Conservation (phyloP, 2,113 vertebrate species). For the Datnioides undecimradiatus region DNA sequence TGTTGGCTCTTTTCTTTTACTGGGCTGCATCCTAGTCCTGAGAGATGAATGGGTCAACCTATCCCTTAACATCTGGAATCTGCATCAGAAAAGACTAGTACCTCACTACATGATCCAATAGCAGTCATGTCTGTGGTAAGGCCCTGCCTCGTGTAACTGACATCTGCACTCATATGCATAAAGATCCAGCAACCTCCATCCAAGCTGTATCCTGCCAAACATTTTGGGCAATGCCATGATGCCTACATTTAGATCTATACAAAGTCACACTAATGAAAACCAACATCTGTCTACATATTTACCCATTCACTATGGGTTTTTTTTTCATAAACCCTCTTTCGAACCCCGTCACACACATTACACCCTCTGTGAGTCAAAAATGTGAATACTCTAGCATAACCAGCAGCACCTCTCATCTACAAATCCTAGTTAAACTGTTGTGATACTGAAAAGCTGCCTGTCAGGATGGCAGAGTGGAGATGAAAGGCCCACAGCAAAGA, state of each 20-base stretch:
- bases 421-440: constrained; percentile 68
- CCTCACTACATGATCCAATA: constrained; percentile 25
- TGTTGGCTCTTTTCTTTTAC: constrained; percentile 65
- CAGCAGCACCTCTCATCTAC: constrained; percentile 58
- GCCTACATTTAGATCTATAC: constrained; percentile 42
- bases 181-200: constrained; percentile 44
- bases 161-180: constrained; percentile 54
- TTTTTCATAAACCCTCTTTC: constrained; percentile 39
- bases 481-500: constrained; percentile 72
- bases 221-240: constrained; percentile 39
- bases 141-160: constrained; percentile 25
- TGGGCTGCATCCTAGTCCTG: constrained; percentile 50
- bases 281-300: constrained; percentile 38
- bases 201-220: constrained; percentile 27
- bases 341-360: constrained; percentile 56
- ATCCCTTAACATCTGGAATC: constrained; percentile 81
- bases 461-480: constrained; percentile 69
- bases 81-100: constrained; percentile 72
- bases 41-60: constrained; percentile 63
- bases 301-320: constrained; percentile 25
- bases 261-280: constrained; percentile 46
- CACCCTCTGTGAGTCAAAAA: constrained; percentile 52
- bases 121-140: constrained; percentile 21
- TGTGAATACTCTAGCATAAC: constrained; percentile 41
- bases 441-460: constrained; percentile 71